Percentiles rank a stretch among this genome's conserved stretches.
phyloP scores from a whole-genome alignment of 1,140 invertebrate genomes.

The Diorhabda carinulata region DNA sequence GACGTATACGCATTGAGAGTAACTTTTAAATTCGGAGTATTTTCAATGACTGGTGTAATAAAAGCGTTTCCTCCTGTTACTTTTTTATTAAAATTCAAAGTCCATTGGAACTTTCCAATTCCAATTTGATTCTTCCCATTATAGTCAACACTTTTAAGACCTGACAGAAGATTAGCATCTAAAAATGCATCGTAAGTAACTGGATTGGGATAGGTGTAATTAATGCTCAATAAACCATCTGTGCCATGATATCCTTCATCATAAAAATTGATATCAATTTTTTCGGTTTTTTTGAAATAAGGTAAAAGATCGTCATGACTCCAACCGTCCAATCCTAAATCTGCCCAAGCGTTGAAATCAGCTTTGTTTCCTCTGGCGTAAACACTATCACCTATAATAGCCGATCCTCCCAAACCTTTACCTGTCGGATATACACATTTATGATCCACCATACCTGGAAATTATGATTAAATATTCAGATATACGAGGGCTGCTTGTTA shows the following conservation, averaged over 20 bases:
- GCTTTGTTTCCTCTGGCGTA: slow-evolving; percentile 58
- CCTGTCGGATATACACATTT: slow-evolving; percentile 45
- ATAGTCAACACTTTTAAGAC: slow-evolving; percentile 54
- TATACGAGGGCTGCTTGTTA: too few relatives aligned
- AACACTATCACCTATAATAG: slow-evolving; percentile 61
- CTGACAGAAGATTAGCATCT: slow-evolving; percentile 53
- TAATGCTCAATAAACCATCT: slow-evolving; percentile 13
- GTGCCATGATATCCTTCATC: not conserved
- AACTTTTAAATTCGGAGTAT: slow-evolving; percentile 63
- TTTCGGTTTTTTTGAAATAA: slow-evolving; percentile 53
- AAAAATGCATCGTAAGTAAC: slow-evolving; percentile 52
- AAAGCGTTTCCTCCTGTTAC: slow-evolving; percentile 52
- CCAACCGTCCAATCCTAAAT: slow-evolving; percentile 60
- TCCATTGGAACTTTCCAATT: slow-evolving; percentile 25
- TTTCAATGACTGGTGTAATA: slow-evolving; percentile 52
- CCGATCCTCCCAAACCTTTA: slow-evolving; percentile 54
- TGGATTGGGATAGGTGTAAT: not conserved
- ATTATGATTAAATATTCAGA: not conserved
- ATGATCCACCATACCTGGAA: slow-evolving; percentile 14
- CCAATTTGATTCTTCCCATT: slow-evolving; percentile 48
- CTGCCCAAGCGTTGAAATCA: slow-evolving; percentile 64
- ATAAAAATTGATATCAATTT: slow-evolving; percentile 9
- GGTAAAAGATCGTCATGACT: slow-evolving; percentile 58
- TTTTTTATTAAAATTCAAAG: slow-evolving; percentile 43
- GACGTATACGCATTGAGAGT: slow-evolving; percentile 51